Base-by-base conservation (phyloP, 2,797 vertebrate genomes). In the Peromyscus nudipes region DNA sequence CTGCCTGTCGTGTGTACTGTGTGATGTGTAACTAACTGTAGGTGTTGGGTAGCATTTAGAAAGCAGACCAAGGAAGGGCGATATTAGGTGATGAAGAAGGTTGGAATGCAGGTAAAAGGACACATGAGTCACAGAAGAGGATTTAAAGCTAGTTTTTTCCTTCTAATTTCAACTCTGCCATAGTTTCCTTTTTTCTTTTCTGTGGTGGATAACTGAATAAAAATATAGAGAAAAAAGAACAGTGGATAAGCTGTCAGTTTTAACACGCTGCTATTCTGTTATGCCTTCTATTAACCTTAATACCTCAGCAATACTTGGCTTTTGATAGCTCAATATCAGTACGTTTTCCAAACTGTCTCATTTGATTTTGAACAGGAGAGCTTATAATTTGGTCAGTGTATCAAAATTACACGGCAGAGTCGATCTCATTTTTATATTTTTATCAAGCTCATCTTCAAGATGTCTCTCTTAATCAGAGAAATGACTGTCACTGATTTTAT, bases 241-340 rank as follows among this genome's bases (percentile, higher is more conserved):
- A 88, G 27, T 31, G 3, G 14, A 71, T 96, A 92, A 92, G 87
- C 90, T 97, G 84, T 84, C 92, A 92, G 31, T 88, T 97, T 98
- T 96, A 94, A 81, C 89, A 92, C 76, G 62, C 21, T 94, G 79
- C 77, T 46, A 69, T 90, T 73, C 67, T 43, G 67, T 57, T 90
- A 25, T 64, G 97, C 69, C 0, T 10, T 62, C 67, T 82, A 83
- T 97, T 98, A 97, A 96, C 64, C 65, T 98, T 97, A 95, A 46
- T 95, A 91, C 84, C 83, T 52, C 23, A 96, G 90, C 34, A 92
- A 29, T 84, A 71, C 83, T 85, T 96, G 62, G 79, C 97, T 97
- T 97, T 92, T 90, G 0, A 2, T 7, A 75, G 81, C 19, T 91
- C 93, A 84, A 69, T 96, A 71, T 95, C 71, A 77, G 1, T 67